phyloP scores from a whole-genome alignment of 2,888 invertebrate species.

The Corythucha ciliata region DNA sequence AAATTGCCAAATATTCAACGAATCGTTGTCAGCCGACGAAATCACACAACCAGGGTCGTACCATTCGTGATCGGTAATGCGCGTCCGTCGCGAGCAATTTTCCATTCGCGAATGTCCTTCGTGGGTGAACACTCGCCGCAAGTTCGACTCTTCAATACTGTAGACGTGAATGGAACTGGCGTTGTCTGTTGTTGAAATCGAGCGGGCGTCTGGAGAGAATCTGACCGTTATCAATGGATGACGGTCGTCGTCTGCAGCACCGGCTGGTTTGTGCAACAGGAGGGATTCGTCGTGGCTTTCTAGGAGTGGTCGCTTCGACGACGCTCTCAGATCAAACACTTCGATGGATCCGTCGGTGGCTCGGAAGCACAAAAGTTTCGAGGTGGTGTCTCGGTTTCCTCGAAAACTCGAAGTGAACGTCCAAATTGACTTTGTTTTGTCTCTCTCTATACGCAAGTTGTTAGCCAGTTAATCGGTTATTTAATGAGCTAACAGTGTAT shows the following conservation, averaged over 20 bases:
- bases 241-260: too few relatives aligned
- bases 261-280: too few relatives aligned
- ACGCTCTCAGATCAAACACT: not conserved
- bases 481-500: too few relatives aligned
- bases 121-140: constrained; percentile 23
- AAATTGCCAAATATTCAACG: constrained; percentile 25
- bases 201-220: not conserved
- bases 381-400: too few relatives aligned
- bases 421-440: too few relatives aligned
- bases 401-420: too few relatives aligned
- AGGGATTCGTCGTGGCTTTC: too few relatives aligned
- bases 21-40: constrained; percentile 25
- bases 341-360: too few relatives aligned
- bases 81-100: constrained; percentile 7
- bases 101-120: constrained; percentile 26
- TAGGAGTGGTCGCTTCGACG: not conserved
- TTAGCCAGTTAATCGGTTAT: too few relatives aligned
- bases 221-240: not conserved
- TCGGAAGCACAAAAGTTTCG: too few relatives aligned
- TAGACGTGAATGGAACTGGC: not conserved
- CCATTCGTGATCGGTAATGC: constrained; percentile 25
- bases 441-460: too few relatives aligned
- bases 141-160: not conserved
- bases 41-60: constrained; percentile 19
- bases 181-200: not conserved